Conservation (phyloP, 35 echinoderm and acorn worm species). For the Lytechinus pictus region DNA sequence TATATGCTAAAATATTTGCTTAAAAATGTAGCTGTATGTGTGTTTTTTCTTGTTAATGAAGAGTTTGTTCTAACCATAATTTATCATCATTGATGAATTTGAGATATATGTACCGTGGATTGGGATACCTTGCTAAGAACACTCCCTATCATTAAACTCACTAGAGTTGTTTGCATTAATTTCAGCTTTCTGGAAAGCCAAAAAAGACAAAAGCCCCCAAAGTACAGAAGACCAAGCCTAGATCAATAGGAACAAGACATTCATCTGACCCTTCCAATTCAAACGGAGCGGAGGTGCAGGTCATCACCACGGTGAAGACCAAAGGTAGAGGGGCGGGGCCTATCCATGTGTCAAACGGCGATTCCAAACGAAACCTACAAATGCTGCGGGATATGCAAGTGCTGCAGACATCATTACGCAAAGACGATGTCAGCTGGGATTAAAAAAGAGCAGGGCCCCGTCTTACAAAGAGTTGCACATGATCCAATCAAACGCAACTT, state of each 20-base stretch:
- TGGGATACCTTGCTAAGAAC: no score
- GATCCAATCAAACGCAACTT: no score
- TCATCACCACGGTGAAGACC: conserved; percentile 93
- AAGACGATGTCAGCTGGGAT: conserved; percentile 93
- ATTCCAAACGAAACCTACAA: conserved; percentile 37
- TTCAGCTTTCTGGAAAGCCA: conserved; percentile 28
- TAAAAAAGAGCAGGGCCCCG: conserved; percentile 39
- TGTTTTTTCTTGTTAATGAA: no score
- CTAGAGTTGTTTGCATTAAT: background rate
- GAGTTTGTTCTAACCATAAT: no score
- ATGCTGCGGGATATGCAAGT: conserved; percentile 86
- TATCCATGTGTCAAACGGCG: conserved; percentile 26
- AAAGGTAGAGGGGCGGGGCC: conserved; percentile 73
- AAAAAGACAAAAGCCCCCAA: conserved; percentile 56
- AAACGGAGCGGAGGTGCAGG: conserved; percentile 75
- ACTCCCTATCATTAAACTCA: background rate
- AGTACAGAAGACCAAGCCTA: conserved; percentile 40
- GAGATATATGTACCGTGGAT: no score
- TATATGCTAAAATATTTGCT: no score
- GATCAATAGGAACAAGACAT: conserved; percentile 25
- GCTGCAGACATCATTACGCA: conserved; percentile 86
- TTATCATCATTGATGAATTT: no score
- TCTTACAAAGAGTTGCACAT: no score
- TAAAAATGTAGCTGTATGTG: no score
- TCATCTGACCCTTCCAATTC: conserved; percentile 46